Evolutionary conservation across 2,797 vertebrate species (phyloP).

Genomic region (Alfaro cultratus): DNA sequence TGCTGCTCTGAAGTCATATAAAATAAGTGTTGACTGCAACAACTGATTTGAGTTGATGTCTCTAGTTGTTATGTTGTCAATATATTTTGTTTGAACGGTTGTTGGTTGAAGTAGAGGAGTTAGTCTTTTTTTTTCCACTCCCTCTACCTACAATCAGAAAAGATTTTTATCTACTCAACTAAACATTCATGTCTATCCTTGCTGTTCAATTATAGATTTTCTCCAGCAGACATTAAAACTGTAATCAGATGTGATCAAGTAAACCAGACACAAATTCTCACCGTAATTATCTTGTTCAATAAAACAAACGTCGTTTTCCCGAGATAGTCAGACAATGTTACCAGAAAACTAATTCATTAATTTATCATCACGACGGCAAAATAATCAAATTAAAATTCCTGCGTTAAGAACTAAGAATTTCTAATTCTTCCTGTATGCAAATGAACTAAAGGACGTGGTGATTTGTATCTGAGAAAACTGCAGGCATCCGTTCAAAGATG

Average conservation of each 20-base stretch:
- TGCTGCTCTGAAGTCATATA: not conserved
- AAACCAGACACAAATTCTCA: not conserved
- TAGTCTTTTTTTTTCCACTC: too few relatives aligned
- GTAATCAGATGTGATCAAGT: constrained; percentile 4
- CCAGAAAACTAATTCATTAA: not conserved
- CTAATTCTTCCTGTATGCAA: not conserved
- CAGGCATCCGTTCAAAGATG: too few relatives aligned
- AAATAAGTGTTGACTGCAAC: not conserved
- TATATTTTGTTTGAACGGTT: not conserved
- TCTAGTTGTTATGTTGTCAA: not conserved
- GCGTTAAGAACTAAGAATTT: not conserved
- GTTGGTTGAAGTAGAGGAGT: not conserved
- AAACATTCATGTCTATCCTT: not conserved
- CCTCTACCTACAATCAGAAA: not conserved
- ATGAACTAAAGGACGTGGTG: too few relatives aligned
- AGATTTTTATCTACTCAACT: not conserved
- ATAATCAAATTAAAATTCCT: not conserved
- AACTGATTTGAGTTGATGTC: not conserved
- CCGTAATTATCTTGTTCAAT: not conserved
- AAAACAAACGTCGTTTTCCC: not conserved
- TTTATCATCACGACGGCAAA: not conserved
- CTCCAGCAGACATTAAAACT: not conserved
- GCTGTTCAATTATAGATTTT: not conserved
- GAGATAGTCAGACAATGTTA: not conserved
- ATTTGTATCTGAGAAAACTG: too few relatives aligned